These are phyloP conservation scores for Saguinus midas DNA, from an alignment of 2,113 vertebrate species.

Conservation along the genomic window DNA sequence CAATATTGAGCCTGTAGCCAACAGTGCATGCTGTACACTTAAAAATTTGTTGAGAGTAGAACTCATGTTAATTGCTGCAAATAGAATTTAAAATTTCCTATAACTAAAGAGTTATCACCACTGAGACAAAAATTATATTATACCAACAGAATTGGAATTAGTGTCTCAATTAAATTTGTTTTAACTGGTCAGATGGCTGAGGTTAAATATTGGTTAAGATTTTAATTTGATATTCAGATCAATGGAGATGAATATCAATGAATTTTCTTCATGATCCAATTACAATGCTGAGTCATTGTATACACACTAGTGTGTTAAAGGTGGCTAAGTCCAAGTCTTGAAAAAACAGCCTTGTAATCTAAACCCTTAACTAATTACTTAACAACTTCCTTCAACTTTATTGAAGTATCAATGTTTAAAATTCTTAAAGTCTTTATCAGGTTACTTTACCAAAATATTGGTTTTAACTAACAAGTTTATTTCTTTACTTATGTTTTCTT, in stretches of 20 bases:
- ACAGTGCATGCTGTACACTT: background rate
- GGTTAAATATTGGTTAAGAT: background rate
- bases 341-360: background rate
- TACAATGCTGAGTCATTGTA: background rate
- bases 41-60: background rate
- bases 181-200: background rate
- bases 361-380: background rate
- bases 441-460: background rate
- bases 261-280: background rate
- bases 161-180: background rate
- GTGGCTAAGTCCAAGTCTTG: background rate
- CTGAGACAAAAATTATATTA: background rate
- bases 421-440: background rate
- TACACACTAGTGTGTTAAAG: background rate
- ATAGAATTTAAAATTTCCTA: background rate
- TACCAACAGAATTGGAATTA: background rate
- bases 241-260: background rate
- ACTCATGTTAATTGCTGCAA: background rate
- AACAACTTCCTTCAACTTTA: background rate
- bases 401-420: background rate
- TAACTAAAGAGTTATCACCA: background rate
- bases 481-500: background rate
- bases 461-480: background rate
- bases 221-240: background rate
- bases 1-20: background rate